Percentiles rank a stretch among this genome's conserved stretches.
Evolutionary conservation across 2,888 invertebrate species (phyloP).

Genomic region (Agonopterix heracliana): DNA sequence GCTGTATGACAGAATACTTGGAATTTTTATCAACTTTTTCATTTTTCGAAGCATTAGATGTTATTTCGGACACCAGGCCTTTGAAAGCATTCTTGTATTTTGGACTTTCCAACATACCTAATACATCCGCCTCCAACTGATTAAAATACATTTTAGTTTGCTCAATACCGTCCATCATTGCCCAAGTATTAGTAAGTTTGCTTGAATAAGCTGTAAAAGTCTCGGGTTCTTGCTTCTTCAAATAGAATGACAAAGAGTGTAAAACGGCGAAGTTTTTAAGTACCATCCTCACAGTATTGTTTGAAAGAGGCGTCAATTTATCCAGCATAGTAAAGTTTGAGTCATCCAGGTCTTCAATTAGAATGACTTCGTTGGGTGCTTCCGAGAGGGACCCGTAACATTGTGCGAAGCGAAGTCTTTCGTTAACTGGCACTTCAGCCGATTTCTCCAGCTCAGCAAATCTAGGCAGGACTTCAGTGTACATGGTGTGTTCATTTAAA

Average conservation of each 20-base stretch:
- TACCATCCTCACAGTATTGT: constrained; percentile 17
- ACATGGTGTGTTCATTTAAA: constrained; percentile 31
- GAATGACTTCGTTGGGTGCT: constrained; percentile 30
- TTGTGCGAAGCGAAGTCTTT: constrained; percentile 23
- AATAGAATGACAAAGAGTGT: constrained; percentile 29
- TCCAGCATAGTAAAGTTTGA: constrained; percentile 26
- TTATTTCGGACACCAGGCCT: neutral
- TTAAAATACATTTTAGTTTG: constrained; percentile 1
- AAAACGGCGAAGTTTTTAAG: constrained; percentile 28
- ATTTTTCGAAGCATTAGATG: neutral
- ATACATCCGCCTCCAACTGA: constrained; percentile 4
- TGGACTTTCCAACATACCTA: neutral
- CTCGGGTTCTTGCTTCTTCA: constrained; percentile 27
- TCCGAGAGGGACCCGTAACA: constrained; percentile 30
- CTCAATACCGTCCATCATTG: neutral
- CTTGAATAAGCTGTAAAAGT: constrained; percentile 15
- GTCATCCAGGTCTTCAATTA: constrained; percentile 34
- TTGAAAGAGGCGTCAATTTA: constrained; percentile 15
- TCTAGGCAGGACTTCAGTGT: constrained; percentile 27
- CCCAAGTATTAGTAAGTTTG: constrained; percentile 16
- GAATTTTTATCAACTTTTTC: constrained; percentile 9
- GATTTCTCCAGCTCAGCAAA: constrained; percentile 22
- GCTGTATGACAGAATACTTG: constrained; percentile 18
- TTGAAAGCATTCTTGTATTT: neutral
- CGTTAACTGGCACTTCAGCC: constrained; percentile 21